These are phyloP conservation scores for Hylomyscus alleni DNA, from an alignment of 2,797 vertebrate species.

Conservation along the genomic window DNA sequence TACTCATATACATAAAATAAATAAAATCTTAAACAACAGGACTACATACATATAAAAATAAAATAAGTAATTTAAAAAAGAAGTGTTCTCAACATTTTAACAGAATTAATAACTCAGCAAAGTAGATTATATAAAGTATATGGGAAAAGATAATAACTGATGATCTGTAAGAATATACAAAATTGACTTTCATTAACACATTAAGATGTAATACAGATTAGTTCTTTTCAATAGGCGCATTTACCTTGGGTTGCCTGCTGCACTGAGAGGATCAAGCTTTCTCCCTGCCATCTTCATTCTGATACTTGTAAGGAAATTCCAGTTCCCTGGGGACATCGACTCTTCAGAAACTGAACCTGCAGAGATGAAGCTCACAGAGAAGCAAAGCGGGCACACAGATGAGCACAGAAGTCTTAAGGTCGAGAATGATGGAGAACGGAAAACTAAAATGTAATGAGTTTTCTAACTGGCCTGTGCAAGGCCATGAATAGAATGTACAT, in stretches of 20 bases:
- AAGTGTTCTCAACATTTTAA: not conserved
- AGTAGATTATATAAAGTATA: not conserved
- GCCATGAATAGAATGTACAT: not conserved
- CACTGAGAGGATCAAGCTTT: constrained; percentile 70
- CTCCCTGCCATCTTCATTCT: constrained; percentile 70
- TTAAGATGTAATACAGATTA: not conserved
- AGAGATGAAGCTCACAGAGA: constrained; percentile 33
- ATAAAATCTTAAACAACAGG: too few species aligned
- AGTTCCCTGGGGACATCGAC: constrained; percentile 48
- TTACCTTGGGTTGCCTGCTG: constrained; percentile 78
- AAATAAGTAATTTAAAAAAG: too few species aligned
- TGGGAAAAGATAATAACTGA: constrained; percentile 9
- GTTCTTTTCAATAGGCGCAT: constrained; percentile 68
- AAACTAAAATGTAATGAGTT: constrained; percentile 73
- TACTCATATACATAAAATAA: too few species aligned
- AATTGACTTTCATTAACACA: not conserved
- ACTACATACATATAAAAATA: too few species aligned
- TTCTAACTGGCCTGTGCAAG: not conserved
- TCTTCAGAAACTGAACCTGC: not conserved
- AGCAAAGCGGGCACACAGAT: constrained; percentile 49
- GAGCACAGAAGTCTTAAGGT: not conserved
- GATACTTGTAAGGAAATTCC: constrained; percentile 65
- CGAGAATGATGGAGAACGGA: constrained; percentile 55
- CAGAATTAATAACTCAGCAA: not conserved
- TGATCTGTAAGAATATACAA: not conserved